Percentiles rank a stretch among this genome's conserved stretches.
phyloP scores from a whole-genome alignment of 2,888 invertebrate genomes.

The Pilophorus perplexus region DNA sequence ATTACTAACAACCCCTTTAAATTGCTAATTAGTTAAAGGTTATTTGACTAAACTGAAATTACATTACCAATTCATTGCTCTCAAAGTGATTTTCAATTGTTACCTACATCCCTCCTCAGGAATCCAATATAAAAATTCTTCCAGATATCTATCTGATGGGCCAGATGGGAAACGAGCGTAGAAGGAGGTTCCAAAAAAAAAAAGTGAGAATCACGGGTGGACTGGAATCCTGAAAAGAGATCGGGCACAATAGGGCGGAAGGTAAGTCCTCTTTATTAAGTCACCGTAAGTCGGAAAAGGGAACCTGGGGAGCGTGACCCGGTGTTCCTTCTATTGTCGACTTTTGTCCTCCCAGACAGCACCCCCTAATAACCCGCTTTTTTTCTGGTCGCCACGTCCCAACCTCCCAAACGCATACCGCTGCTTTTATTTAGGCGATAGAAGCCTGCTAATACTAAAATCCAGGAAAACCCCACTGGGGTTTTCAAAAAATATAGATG shows the following conservation, averaged over 20 bases:
- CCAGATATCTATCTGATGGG: no score
- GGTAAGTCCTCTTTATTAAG: constrained; percentile 25
- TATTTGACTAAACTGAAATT: no score
- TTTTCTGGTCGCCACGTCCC: no score
- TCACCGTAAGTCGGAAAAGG: neutral
- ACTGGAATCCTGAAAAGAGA: constrained; percentile 18
- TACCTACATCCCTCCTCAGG: no score
- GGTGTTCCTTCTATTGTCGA: constrained; percentile 14
- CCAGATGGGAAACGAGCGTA: no score
- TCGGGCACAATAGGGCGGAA: constrained; percentile 10
- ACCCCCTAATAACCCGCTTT: neutral
- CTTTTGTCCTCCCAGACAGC: neutral
- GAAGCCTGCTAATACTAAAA: neutral
- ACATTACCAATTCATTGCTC: no score
- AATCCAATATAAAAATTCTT: no score
- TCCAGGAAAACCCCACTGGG: no score
- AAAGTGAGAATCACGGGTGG: constrained; percentile 24
- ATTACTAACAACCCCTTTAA: no score
- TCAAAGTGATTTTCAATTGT: no score
- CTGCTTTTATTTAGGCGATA: neutral
- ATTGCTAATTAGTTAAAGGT: no score
- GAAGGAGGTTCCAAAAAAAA: neutral
- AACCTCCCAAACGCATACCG: constrained; percentile 6
- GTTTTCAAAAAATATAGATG: no score
- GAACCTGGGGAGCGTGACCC: constrained; percentile 2